A percentile compares a stretch with the other conserved stretches of the same genome.
Conservation (phyloP, 2,797 vertebrate genomes). For the Thalassophryne amazonica region DNA sequence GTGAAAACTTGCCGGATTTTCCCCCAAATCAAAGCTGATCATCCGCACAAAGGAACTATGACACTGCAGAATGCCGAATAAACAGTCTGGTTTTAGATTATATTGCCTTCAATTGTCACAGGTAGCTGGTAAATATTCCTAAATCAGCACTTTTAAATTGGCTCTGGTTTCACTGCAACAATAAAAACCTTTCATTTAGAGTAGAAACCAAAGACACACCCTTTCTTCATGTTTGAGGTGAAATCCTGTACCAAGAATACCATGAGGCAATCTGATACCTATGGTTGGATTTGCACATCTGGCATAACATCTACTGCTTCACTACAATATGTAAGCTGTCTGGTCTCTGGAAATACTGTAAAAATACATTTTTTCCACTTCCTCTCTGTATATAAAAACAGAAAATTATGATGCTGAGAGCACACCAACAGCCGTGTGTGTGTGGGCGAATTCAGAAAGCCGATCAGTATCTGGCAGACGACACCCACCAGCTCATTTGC, state of each 20-base stretch:
- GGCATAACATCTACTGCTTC: conserved; percentile 37
- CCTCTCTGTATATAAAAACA: conserved; percentile 34
- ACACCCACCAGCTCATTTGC: conserved; percentile 50
- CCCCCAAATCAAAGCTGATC: too few relatives aligned
- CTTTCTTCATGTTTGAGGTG: conserved; percentile 38
- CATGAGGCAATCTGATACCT: conserved; percentile 59
- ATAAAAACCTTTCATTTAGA: conserved; percentile 36
- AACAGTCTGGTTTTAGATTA: conserved; percentile 40
- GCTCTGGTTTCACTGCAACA: conserved; percentile 15
- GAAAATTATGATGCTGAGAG: conserved; percentile 25
- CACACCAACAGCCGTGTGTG: conserved; percentile 19
- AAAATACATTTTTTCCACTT: conserved; percentile 42
- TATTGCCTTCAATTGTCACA: not conserved
- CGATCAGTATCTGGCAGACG: conserved; percentile 53
- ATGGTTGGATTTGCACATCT: conserved; percentile 50
- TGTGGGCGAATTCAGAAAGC: conserved; percentile 50
- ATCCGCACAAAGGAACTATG: not conserved
- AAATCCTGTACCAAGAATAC: conserved; percentile 34
- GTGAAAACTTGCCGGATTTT: conserved; percentile 8
- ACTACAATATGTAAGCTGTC: conserved; percentile 34
- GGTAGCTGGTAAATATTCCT: conserved; percentile 19
- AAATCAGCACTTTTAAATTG: conserved; percentile 29
- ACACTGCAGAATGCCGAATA: too few relatives aligned
- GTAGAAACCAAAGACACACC: conserved; percentile 22
- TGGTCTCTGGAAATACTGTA: conserved; percentile 53